Base-by-base conservation (phyloP, 2,113 vertebrate species). In the Pachycephala philippinensis region DNA sequence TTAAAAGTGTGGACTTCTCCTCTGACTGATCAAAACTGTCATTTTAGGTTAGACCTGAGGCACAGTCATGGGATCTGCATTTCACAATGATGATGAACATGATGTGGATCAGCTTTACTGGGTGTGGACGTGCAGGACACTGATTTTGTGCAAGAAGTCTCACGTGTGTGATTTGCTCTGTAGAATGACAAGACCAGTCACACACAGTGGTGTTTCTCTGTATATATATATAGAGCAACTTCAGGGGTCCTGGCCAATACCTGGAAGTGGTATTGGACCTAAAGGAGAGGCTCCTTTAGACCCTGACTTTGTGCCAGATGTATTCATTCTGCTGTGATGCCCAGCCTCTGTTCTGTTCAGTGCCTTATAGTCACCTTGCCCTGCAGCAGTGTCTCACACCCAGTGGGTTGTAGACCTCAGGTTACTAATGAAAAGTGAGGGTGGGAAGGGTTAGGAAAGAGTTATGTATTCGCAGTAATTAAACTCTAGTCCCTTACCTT, bases 121-220 rank as follows among this genome's bases (percentile, higher is more conserved):
- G 11, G 4, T 13, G 10, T 53, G 44, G 47, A 82, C 13, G 11
- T 80, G 27, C 50, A 69, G 31, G 53, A 72, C 17, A 9, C 33
- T 83, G 61, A 52, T 83, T 80, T 88, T 86, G 8, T 50, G 17
- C 49, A 33, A 66, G 45, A 76, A 79, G 22, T 52, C 27, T 75
- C 53, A 53, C 0, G 0, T 65, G 35, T 42, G 2, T 24, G 30
- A 59, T 22, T 54, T 65, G 2, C 30, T 69, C 1, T 68, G 33
- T 71, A 3, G 31, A 63, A 22, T 16, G 60, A 44, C 26, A n/a
- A 70, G 50, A 66, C 20, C 39, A 57, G 22, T n/a, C 63, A 47
- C 13, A 54, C 9, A 9, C 6, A 5, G 27, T 37, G 44, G 35
- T 14, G 3, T 90, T 79, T 83, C 61, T 79, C 44, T 90, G 19